phyloP scores from a whole-genome alignment of 1,140 invertebrate species.

The Drosophila prosaltans region DNA sequence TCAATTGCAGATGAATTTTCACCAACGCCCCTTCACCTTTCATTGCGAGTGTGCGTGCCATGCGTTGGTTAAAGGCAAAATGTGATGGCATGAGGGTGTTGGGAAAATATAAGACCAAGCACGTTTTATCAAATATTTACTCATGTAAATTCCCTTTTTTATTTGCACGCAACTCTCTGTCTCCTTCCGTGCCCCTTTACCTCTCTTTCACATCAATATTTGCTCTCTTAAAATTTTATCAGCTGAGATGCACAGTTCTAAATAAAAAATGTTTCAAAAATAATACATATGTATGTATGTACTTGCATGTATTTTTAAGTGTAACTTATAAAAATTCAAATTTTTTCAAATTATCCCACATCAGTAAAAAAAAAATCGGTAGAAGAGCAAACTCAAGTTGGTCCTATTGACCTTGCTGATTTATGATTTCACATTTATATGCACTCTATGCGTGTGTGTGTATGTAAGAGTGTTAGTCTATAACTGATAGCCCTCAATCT shows the following conservation, averaged over 20 bases:
- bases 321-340: too few species aligned
- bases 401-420: slow-evolving; percentile 18
- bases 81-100: not conserved
- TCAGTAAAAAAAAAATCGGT: not conserved
- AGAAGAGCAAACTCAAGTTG: not conserved
- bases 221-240: not conserved
- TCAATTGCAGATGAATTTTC: slow-evolving; percentile 42
- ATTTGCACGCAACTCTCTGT: slow-evolving; percentile 20
- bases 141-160: slow-evolving; percentile 34
- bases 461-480: slow-evolving; percentile 1
- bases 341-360: not conserved
- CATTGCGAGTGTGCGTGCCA: not conserved
- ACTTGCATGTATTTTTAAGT: too few species aligned
- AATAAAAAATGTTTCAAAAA: too few species aligned
- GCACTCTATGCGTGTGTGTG: slow-evolving; percentile 6
- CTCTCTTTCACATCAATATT: not conserved
- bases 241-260: slow-evolving; percentile 6
- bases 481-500: slow-evolving; percentile 40
- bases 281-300: not conserved
- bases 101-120: slow-evolving; percentile 1
- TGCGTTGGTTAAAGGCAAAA: not conserved
- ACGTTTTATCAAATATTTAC: slow-evolving; percentile 64
- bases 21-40: not conserved
- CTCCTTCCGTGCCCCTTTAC: not conserved
- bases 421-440: slow-evolving; percentile 42